phyloP scores from a whole-genome alignment of 2,113 vertebrate species.

The Sander lucioperca region DNA sequence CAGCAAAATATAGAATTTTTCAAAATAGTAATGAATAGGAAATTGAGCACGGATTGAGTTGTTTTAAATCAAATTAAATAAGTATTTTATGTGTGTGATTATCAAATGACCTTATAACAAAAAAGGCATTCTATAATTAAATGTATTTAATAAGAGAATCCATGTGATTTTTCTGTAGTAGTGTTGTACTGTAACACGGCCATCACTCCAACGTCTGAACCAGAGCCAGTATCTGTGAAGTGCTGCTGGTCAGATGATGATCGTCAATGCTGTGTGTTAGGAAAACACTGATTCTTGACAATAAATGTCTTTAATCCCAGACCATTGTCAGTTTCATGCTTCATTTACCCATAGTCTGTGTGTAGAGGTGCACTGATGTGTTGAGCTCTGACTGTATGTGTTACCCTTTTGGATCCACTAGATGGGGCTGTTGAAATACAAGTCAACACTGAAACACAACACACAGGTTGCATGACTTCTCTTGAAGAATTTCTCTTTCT shows the following conservation, averaged over 20 bases:
- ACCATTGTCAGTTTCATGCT: constrained; percentile 19
- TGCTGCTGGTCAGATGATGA: neutral
- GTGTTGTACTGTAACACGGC: neutral
- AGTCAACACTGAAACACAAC: neutral
- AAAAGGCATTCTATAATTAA: neutral
- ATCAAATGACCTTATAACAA: neutral
- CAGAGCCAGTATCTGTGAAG: constrained; percentile 11
- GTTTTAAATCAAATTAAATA: neutral
- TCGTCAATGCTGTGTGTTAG: neutral
- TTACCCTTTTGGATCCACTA: constrained; percentile 21
- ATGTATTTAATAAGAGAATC: neutral
- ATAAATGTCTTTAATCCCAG: constrained; percentile 13
- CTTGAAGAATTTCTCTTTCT: too few species aligned
- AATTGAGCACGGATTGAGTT: neutral
- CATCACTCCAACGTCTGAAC: neutral
- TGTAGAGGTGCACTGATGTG: neutral
- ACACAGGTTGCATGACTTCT: neutral
- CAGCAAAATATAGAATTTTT: neutral
- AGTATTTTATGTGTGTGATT: neutral
- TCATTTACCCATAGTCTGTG: constrained; percentile 20
- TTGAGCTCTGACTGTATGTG: neutral
- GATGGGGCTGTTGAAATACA: constrained; percentile 37
- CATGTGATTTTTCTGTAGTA: neutral
- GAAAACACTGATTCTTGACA: constrained; percentile 11
- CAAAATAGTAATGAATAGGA: neutral